These are phyloP conservation scores for Trochalopteron elliotii DNA, from an alignment of 2,113 vertebrate species.

Conservation along the genomic window DNA sequence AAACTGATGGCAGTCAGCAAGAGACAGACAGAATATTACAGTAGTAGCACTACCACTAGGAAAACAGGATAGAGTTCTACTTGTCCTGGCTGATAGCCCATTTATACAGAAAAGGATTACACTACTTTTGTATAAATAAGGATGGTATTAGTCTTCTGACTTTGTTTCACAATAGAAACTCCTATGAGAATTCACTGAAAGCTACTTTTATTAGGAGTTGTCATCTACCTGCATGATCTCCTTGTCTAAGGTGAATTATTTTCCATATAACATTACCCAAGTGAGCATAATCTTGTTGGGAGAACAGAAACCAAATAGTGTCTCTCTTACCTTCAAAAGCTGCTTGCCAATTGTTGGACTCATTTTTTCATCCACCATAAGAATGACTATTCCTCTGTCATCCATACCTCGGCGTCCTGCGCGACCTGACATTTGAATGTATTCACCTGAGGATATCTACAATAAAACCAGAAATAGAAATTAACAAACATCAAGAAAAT, in stretches of 20 bases:
- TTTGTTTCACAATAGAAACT: background rate
- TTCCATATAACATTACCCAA: background rate
- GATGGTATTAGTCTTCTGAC: background rate
- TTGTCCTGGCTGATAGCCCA: background rate
- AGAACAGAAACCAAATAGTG: background rate
- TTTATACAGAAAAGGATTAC: background rate
- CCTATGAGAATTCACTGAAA: background rate
- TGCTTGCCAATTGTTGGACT: constrained; percentile 94
- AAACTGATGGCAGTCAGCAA: background rate
- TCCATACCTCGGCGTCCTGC: constrained; percentile 98
- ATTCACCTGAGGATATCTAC: constrained; percentile 96
- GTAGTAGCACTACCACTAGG: background rate
- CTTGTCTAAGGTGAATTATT: background rate
- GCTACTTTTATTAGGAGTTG: background rate
- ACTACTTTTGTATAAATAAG: background rate
- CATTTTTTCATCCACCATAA: constrained; percentile 99
- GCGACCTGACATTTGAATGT: constrained; percentile 99
- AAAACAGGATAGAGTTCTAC: background rate
- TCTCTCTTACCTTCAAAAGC: constrained; percentile 88
- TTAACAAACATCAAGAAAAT: background rate
- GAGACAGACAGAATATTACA: background rate
- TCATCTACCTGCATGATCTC: background rate
- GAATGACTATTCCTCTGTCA: constrained; percentile 96
- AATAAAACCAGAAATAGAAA: background rate
- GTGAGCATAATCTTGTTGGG: background rate